phyloP scores from a whole-genome alignment of 1,140 invertebrate genomes.

The Saccostrea echinata region DNA sequence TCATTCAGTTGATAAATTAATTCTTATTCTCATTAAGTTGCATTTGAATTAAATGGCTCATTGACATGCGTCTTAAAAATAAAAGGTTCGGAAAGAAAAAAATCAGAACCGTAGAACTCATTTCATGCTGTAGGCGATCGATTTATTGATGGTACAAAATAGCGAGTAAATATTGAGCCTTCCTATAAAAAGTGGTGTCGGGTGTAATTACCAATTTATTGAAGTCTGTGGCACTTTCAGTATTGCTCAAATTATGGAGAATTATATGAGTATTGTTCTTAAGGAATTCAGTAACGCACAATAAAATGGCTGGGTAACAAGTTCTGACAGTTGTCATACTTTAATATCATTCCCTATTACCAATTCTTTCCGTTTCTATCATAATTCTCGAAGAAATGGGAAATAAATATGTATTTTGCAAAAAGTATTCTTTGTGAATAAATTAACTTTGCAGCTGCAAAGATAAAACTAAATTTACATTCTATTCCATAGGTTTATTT shows the following conservation, averaged over 20 bases:
- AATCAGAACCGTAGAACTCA: too few species aligned
- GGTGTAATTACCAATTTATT: slow-evolving; percentile 14
- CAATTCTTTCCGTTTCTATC: not conserved
- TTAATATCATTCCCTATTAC: not conserved
- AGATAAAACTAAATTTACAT: too few species aligned
- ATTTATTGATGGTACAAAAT: not conserved
- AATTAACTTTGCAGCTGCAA: too few species aligned
- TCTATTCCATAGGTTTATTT: too few species aligned
- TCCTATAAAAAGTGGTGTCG: slow-evolving; percentile 13
- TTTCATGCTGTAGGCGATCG: not conserved
- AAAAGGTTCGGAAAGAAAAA: too few species aligned
- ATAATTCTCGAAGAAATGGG: not conserved
- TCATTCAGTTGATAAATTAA: too few species aligned
- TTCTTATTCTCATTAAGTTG: too few species aligned
- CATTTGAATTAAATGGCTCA: too few species aligned
- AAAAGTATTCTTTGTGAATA: too few species aligned
- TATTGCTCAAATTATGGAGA: not conserved
- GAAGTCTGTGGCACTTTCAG: not conserved
- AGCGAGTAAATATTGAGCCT: slow-evolving; percentile 1
- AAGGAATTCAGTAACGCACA: not conserved
- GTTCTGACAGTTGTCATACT: not conserved
- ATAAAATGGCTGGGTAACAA: not conserved
- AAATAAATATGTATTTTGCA: too few species aligned
- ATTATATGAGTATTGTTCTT: not conserved
- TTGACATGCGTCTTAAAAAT: too few species aligned